A percentile compares a stretch with the other conserved stretches of the same genome.
These are phyloP conservation scores for Lepidocyrtinus sp. DNA, from an alignment of 2,888 invertebrate species.

Conservation along the genomic window DNA sequence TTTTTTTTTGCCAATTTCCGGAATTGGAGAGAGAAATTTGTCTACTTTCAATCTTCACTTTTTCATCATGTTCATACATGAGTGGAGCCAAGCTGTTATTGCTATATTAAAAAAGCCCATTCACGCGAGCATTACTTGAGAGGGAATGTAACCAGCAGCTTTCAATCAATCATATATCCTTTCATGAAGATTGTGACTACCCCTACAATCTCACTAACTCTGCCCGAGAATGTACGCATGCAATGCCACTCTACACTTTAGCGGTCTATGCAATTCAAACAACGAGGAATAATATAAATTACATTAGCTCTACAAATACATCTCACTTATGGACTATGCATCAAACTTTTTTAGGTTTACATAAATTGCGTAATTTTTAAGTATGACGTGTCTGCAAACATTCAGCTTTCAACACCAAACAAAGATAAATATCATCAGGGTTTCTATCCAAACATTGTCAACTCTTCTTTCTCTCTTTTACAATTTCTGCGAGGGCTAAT, in stretches of 20 bases:
- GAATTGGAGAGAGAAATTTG: conserved; percentile 12
- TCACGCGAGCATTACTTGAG: not conserved
- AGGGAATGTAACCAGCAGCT: conserved; percentile 11
- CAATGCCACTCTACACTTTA: conserved; percentile 16
- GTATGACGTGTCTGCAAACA: not conserved
- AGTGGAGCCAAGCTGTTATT: conserved; percentile 18
- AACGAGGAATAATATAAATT: not conserved
- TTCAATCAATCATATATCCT: conserved; percentile 17
- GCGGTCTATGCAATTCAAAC: conserved; percentile 21
- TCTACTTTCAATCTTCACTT: conserved; percentile 15
- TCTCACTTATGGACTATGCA: not conserved
- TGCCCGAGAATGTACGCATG: not conserved
- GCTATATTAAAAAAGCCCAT: conserved; percentile 1
- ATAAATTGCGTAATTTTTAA: not conserved
- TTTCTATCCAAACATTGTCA: not conserved
- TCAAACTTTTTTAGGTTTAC: not conserved
- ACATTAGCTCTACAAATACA: not conserved
- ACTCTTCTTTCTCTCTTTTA: too few relatives aligned
- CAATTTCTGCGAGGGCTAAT: too few relatives aligned
- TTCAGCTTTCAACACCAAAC: not conserved
- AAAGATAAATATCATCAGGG: conserved; percentile 12
- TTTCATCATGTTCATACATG: not conserved
- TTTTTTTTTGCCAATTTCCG: conserved; percentile 17
- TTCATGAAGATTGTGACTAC: not conserved
- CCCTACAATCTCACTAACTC: not conserved